A percentile compares a stretch with the other conserved stretches of the same genome.
Evolutionary conservation across 2,888 invertebrate genomes (phyloP).

Genomic region (Sceliomorpha sp.): DNA sequence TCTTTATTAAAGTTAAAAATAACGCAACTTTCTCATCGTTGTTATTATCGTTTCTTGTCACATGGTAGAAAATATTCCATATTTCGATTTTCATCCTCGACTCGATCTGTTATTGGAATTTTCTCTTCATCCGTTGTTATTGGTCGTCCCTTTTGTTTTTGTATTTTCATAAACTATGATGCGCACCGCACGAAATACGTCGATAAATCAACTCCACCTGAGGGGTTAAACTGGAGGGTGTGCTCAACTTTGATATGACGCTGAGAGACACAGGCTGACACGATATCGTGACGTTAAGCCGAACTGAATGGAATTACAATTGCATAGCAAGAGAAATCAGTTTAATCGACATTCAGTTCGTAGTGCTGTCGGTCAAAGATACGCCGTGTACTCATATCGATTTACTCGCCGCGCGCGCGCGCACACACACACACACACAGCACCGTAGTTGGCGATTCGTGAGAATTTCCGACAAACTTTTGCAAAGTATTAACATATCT

Average conservation of each 20-base stretch:
- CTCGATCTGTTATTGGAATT: not conserved
- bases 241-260: slow-evolving; percentile 41
- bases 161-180: slow-evolving; percentile 21
- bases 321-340: slow-evolving; percentile 34
- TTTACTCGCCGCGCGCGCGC: slow-evolving; percentile 1
- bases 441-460: not conserved
- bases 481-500: slow-evolving; percentile 3
- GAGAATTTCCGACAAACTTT: slow-evolving; percentile 2
- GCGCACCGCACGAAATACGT: slow-evolving; percentile 26
- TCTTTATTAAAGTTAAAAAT: no score
- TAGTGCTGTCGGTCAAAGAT: slow-evolving; percentile 19
- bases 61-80: no score
- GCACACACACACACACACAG: no score
- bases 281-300: slow-evolving; percentile 44
- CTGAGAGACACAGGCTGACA: slow-evolving; percentile 51
- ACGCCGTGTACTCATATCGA: slow-evolving; percentile 10
- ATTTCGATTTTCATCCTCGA: not conserved
- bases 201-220: slow-evolving; percentile 38
- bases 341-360: slow-evolving; percentile 35
- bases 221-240: slow-evolving; percentile 38
- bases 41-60: no score
- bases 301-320: slow-evolving; percentile 37
- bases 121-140: slow-evolving; percentile 1
- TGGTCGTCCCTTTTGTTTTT: slow-evolving; percentile 12
- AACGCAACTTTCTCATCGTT: no score